Evolutionary conservation across 2,888 invertebrate genomes (phyloP), one percentile per base, ranked within the genome.

Genomic region (Creontiades dilutus): DNA sequence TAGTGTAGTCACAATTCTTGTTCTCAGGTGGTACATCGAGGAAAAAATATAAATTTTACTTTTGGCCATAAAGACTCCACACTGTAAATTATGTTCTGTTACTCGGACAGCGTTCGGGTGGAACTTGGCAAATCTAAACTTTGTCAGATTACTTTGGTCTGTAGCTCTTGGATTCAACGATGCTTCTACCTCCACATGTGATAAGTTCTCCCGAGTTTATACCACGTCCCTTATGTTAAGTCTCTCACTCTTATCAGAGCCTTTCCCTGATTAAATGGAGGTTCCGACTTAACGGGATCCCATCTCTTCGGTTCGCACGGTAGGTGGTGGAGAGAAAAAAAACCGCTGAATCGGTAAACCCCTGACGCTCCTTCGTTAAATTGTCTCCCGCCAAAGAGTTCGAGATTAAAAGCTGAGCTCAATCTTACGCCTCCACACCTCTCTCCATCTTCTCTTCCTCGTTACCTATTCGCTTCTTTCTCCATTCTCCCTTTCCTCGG

Each of bases 331-430:
- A n/a, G n/a, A n/a, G n/a, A n/a, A n/a, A n/a, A n/a, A 37, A 76
- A 76, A 76, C 76, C 76, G 76, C 76, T 76, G 76, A 76, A 76
- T 76, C 76, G 13, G 76, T 27, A 76, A 76, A 37, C 0, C 37
- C 76, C 76, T 28, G 76, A 37, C 76, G 76, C 76, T 28, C 27
- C 37, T 37, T 76, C 76, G 76, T 76, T 76, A 76, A 76, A 76
- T 76, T 76, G 76, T 76, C 76, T 76, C 27, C 27, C 37, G 28
- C 76, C 76, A 23, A 76, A 76, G 76, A 76, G 23, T 75, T 75
- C 19, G 5, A 76, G 76, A 76, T 76, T 76, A 76, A 76, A 76
- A 76, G 76, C 76, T 37, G 13, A 76, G 12, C 76, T 76, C 76
- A 19, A 76, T 76, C 76, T 76, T 76, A 16, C 27, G 12, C 13